Base-by-base conservation (phyloP, 1,140 invertebrate species). In the Hormaphis cornu region DNA sequence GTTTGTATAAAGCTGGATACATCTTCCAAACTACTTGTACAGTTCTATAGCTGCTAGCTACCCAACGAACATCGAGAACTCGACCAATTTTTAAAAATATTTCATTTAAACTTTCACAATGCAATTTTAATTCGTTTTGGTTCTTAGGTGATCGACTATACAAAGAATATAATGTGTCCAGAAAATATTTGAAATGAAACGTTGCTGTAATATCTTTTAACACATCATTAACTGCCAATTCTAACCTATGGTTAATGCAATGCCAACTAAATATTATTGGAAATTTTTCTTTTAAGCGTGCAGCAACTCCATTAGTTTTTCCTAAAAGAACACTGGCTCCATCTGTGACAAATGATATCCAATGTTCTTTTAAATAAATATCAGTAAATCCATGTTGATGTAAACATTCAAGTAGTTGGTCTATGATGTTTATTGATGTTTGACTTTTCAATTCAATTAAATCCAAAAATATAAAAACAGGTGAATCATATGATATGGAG, bases 381-480 rank as follows among this genome's bases (percentile, higher is more conserved):
- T 42, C 35, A 59, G 18, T 59, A 40, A 59, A 24, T 4, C 35
- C 20, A 59, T n/a, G 35, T 40, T 8, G 1, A 42, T 59, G 14
- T 40, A 59, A 40, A 40, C 56, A 59, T 24, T 59, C 35, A 22
- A 59, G 1, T 37, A 59, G 22, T 40, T 59, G 33, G 14, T 50
- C 20, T 18, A 24, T 20, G 8, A 50, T 50, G 46, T 50, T 50
- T 50, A 18, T 35, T 24, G 56, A 35, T 37, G 56, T 59, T 24
- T 42, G 56, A 40, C 14, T 16, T 26, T 16, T 40, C 6, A 59
- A 59, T 42, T 40, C 56, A 37, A 59, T 37, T 40, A 59, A 16
- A 26, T 42, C 35, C 35, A 59, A 59, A 59, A 59, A 59, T 14
- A 59, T 59, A 59, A 59, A 42, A 40, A 42, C 35, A 7, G 56